Percentiles rank a stretch among this genome's conserved stretches.
These are phyloP conservation scores for Dioctria rufipes DNA, from an alignment of 2,888 invertebrate species.

Conservation along the genomic window DNA sequence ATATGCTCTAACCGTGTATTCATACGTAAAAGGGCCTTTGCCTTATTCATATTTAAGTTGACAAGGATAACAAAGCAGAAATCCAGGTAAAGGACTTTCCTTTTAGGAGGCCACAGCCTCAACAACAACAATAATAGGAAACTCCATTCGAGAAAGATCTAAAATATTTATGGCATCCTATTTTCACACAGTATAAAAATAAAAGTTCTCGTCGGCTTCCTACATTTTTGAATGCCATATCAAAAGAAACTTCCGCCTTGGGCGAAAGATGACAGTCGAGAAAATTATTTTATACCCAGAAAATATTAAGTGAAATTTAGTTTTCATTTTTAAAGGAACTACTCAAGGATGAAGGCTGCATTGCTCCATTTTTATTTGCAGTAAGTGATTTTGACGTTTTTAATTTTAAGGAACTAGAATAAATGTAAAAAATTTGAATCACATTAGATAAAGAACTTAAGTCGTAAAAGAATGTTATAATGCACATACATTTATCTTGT, in stretches of 20 bases:
- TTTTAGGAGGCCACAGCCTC: background rate
- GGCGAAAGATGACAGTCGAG: slow-evolving; percentile 9
- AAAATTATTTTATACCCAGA: slow-evolving; percentile 20
- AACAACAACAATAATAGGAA: background rate
- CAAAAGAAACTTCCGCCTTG: slow-evolving; percentile 5
- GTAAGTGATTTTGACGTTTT: too few relatives aligned
- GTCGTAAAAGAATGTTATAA: too few relatives aligned
- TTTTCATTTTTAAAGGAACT: background rate
- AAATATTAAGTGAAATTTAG: slow-evolving; percentile 30
- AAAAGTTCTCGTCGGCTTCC: slow-evolving; percentile 40
- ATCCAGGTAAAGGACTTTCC: slow-evolving; percentile 45
- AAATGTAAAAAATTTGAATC: too few relatives aligned
- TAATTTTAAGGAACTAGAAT: too few relatives aligned
- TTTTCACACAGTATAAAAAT: slow-evolving; percentile 37
- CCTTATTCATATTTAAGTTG: slow-evolving; percentile 46
- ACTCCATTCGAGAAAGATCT: slow-evolving; percentile 31
- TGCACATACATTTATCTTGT: too few relatives aligned
- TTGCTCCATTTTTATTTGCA: too few relatives aligned
- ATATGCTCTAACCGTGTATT: background rate
- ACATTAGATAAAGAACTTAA: too few relatives aligned
- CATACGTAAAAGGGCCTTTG: slow-evolving; percentile 16
- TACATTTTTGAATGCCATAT: slow-evolving; percentile 17
- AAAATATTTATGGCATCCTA: slow-evolving; percentile 42
- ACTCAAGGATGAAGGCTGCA: background rate
- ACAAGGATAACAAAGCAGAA: slow-evolving; percentile 48